A percentile compares a stretch with the other conserved stretches of the same genome.
phyloP scores from a whole-genome alignment of 2,797 vertebrate genomes.

The Lacerta viridis region DNA sequence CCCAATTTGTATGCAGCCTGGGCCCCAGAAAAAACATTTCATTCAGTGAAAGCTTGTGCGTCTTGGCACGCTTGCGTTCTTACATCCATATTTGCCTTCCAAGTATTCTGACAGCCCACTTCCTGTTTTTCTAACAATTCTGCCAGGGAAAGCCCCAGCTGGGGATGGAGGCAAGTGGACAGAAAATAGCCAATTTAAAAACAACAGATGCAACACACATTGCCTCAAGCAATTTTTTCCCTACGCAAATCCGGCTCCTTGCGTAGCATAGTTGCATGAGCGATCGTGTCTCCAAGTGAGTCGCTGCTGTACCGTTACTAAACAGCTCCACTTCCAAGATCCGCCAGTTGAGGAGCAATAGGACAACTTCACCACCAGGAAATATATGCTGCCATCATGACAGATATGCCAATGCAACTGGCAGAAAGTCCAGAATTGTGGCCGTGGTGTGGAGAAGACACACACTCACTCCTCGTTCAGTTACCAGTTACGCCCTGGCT shows the following conservation, averaged over 20 bases:
- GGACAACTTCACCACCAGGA: not conserved
- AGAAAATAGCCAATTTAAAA: conserved; percentile 12
- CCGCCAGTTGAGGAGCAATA: not conserved
- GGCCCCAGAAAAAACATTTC: not conserved
- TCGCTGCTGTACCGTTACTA: not conserved
- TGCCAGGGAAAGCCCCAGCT: conserved; percentile 12
- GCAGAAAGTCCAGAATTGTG: not conserved
- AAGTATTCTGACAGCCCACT: conserved; percentile 19
- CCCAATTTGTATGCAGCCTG: not conserved
- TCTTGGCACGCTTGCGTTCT: conserved; percentile 3
- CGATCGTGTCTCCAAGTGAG: not conserved
- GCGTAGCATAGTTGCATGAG: conserved; percentile 4
- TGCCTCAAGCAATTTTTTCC: not conserved
- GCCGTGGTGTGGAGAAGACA: too few species aligned
- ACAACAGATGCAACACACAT: not conserved
- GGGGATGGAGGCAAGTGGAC: not conserved
- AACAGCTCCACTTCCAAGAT: not conserved
- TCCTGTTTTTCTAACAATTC: conserved; percentile 34
- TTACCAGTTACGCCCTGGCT: too few species aligned
- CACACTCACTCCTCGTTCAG: too few species aligned
- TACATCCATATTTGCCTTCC: not conserved
- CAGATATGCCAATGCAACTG: too few species aligned
- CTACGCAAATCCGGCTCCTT: not conserved
- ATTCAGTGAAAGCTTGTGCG: not conserved
- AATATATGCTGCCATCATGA: too few species aligned